phyloP scores from a whole-genome alignment of 2,888 invertebrate genomes.

The Caradrina clavipalpis region DNA sequence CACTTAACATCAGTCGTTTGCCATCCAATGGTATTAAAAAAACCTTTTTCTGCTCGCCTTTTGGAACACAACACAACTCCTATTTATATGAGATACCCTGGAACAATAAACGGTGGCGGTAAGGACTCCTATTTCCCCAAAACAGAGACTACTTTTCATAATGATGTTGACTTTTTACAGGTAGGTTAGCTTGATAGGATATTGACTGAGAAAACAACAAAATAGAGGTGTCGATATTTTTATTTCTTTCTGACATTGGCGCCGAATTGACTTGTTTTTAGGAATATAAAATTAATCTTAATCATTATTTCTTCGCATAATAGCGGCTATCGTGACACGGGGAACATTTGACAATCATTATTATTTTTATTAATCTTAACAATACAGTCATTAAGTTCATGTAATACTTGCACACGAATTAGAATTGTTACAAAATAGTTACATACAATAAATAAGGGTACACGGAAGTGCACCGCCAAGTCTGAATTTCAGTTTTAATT shows the following conservation, averaged over 20 bases:
- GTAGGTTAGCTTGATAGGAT: no score
- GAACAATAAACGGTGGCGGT: no score
- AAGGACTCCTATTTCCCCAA: neutral
- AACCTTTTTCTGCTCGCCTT: no score
- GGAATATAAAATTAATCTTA: conserved; percentile 51
- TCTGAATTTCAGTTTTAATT: conserved; percentile 8
- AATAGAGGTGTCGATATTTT: conserved; percentile 51
- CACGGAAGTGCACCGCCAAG: conserved; percentile 27
- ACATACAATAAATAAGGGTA: conserved; percentile 8
- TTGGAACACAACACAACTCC: no score
- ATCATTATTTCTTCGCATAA: conserved; percentile 27
- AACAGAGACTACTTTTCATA: neutral
- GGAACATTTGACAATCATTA: conserved; percentile 13
- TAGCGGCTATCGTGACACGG: conserved; percentile 14
- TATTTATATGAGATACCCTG: no score
- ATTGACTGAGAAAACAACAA: conserved; percentile 35
- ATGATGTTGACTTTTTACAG: no score
- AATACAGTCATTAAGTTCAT: conserved; percentile 9
- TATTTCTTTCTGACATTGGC: conserved; percentile 33
- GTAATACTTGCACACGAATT: conserved; percentile 11
- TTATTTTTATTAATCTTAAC: conserved; percentile 25
- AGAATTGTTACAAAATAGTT: neutral
- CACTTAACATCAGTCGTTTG: no score
- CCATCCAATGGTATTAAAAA: no score
- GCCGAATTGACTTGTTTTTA: conserved; percentile 25